These are phyloP conservation scores for Chloroceryle inda DNA, from an alignment of 2,797 vertebrate species.

Conservation along the genomic window DNA sequence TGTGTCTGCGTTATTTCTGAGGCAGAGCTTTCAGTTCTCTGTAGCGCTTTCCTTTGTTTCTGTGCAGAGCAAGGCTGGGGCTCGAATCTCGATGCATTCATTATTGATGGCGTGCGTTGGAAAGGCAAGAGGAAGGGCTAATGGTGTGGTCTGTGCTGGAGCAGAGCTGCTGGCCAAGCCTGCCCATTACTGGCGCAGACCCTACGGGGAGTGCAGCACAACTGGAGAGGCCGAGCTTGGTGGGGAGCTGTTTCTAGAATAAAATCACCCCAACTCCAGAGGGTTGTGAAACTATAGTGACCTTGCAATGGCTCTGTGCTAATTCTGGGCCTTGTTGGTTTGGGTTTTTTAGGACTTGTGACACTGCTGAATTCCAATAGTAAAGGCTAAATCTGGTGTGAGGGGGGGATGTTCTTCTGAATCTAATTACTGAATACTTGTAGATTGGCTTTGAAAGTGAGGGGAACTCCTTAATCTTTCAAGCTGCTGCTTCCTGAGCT, in stretches of 20 bases:
- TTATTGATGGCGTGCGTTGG: neutral
- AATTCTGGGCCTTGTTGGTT: neutral
- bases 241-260: neutral
- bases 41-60: neutral
- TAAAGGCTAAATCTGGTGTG: neutral
- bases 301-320: neutral
- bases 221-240: accelerated
- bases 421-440: neutral
- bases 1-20: neutral
- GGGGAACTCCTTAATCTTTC: neutral
- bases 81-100: neutral
- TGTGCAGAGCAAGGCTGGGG: neutral
- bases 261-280: neutral
- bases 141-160: neutral
- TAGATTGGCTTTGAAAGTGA: neutral
- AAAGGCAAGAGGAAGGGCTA: neutral
- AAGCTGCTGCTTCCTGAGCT: neutral
- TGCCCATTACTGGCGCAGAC: neutral
- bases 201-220: accelerated
- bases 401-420: neutral
- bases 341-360: neutral
- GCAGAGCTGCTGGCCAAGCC: neutral
- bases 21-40: neutral
- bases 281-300: neutral
- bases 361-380: neutral